Conservation (phyloP, 2,797 vertebrate species). For the Arnoldichthys spilopterus region DNA sequence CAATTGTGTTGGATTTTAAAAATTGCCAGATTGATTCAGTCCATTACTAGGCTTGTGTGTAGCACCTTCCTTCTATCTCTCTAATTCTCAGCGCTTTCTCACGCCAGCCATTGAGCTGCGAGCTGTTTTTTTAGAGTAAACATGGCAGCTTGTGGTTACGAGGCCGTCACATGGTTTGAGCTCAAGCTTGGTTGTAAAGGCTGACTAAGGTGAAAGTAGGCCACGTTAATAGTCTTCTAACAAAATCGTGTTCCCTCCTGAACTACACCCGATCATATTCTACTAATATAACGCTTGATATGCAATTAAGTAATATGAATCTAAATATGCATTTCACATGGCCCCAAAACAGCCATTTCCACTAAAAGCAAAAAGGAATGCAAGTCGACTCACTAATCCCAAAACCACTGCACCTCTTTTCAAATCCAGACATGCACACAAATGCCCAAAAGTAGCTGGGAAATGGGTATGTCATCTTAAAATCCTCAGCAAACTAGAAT, state of each 20-base stretch:
- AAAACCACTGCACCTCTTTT: constrained; percentile 14
- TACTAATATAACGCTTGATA: constrained; percentile 6
- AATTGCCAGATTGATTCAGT: not conserved
- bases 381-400: constrained; percentile 5
- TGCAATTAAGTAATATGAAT: constrained; percentile 11
- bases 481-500: constrained; percentile 12
- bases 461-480: constrained; percentile 15
- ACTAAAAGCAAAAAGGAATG: constrained; percentile 11
- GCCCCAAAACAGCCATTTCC: not conserved
- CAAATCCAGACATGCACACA: constrained; percentile 24
- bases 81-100: not conserved
- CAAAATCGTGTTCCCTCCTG: not conserved
- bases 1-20: not conserved
- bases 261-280: not conserved
- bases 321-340: not conserved
- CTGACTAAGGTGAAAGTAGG: not conserved
- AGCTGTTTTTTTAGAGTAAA: not conserved
- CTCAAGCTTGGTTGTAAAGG: not conserved
- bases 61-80: not conserved
- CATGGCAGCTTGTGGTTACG: constrained; percentile 8
- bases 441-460: constrained; percentile 12
- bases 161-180: constrained; percentile 8
- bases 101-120: not conserved
- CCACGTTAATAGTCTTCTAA: not conserved
- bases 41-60: not conserved